Percentiles rank a stretch among this genome's conserved stretches.
phyloP scores from a whole-genome alignment of 2,797 vertebrate genomes.

The Eospalax fontanierii region DNA sequence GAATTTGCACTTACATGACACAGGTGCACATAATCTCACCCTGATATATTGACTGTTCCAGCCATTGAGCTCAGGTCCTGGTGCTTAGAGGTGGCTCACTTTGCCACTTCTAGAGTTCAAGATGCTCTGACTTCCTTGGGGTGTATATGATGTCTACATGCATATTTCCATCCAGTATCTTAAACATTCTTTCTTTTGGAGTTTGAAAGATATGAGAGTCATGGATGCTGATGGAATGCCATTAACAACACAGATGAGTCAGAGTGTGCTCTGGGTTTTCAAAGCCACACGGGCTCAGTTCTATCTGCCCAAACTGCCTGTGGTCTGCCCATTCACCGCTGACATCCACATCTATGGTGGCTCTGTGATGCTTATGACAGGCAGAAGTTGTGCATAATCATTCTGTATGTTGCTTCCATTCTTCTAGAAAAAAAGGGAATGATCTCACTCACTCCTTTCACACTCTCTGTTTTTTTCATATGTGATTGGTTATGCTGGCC shows the following conservation, averaged over 20 bases:
- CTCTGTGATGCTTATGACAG: neutral
- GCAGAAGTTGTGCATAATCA: neutral
- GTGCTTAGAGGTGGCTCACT: neutral
- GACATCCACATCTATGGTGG: accelerated
- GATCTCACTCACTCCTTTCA: too few relatives aligned
- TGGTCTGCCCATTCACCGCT: accelerated
- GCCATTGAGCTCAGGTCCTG: accelerated
- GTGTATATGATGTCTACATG: neutral
- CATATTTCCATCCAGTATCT: neutral
- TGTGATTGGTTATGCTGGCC: neutral
- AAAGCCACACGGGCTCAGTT: accelerated
- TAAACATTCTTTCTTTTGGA: neutral
- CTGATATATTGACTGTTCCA: too few relatives aligned
- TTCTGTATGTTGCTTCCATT: neutral
- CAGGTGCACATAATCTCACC: accelerated
- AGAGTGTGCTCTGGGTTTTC: neutral
- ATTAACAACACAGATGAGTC: neutral
- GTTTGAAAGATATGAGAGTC: neutral
- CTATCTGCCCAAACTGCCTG: accelerated
- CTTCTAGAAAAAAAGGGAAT: neutral
- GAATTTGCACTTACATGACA: accelerated
- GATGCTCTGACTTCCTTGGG: neutral
- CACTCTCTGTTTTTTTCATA: neutral
- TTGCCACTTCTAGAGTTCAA: neutral
- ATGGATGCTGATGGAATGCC: neutral